Evolutionary conservation across 2,113 vertebrate genomes (phyloP).

Genomic region (Sapajus apella): DNA sequence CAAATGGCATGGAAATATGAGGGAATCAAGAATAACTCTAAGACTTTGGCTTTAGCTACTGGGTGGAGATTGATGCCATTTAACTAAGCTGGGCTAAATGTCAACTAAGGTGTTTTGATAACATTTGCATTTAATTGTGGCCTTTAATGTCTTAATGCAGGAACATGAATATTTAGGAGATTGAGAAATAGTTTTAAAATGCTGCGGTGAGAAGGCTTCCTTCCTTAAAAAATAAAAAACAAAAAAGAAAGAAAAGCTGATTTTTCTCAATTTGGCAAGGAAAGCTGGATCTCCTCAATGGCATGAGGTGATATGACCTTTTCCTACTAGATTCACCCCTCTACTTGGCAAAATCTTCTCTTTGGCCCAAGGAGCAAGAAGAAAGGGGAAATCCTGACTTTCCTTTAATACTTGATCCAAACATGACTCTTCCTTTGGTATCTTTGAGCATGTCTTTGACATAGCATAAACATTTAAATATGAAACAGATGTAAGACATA

Average conservation of each 20-base stretch:
- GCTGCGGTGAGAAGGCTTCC: neutral
- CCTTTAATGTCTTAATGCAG: neutral
- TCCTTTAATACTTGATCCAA: neutral
- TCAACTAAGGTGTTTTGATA: neutral
- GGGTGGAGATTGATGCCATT: neutral
- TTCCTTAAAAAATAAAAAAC: neutral
- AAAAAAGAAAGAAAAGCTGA: too few species aligned
- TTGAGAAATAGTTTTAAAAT: neutral
- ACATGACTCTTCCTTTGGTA: neutral
- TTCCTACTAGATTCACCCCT: neutral
- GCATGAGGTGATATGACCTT: neutral
- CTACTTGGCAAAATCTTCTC: neutral
- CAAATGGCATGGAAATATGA: neutral
- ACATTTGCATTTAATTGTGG: neutral
- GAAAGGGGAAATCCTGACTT: neutral
- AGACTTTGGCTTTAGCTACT: neutral
- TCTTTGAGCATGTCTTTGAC: neutral
- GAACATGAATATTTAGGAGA: neutral
- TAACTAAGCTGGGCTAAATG: neutral
- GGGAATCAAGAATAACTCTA: neutral
- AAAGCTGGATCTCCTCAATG: neutral
- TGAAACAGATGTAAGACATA: neutral
- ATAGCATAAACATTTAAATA: neutral
- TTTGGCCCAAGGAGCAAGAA: neutral
- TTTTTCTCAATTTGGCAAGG: neutral